Conservation (phyloP, 2,113 vertebrate genomes). For the Lophius piscatorius region DNA sequence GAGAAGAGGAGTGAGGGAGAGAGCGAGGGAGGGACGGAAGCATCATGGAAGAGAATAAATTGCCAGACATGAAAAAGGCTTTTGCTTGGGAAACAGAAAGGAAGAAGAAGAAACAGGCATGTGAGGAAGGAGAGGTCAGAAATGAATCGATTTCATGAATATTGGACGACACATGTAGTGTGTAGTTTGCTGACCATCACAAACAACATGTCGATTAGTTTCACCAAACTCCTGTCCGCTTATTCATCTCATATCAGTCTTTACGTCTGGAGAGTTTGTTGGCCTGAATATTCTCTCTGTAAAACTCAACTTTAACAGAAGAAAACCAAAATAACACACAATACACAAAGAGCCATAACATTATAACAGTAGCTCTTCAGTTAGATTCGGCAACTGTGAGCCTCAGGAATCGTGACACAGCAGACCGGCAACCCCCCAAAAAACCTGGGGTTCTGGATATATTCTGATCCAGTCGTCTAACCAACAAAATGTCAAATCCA, state of each 20-base stretch:
- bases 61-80: conserved; percentile 56
- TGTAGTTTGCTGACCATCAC: conserved; percentile 59
- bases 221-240: conserved; percentile 40
- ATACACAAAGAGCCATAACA: too few relatives aligned
- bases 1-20: conserved; percentile 42
- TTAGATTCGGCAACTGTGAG: too few relatives aligned
- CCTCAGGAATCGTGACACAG: too few relatives aligned
- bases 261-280: too few relatives aligned
- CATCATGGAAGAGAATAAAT: conserved; percentile 36
- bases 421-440: too few relatives aligned
- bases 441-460: too few relatives aligned
- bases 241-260: conserved; percentile 47
- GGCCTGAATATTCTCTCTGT: too few relatives aligned
- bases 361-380: too few relatives aligned
- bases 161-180: conserved; percentile 57
- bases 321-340: too few relatives aligned
- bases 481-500: too few relatives aligned
- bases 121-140: conserved; percentile 42
- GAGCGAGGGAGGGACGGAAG: conserved; percentile 6
- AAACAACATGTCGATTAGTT: conserved; percentile 52
- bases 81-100: conserved; percentile 43
- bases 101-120: conserved; percentile 26
- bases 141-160: conserved; percentile 65
- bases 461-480: too few relatives aligned
- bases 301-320: too few relatives aligned